phyloP scores from a whole-genome alignment of 2,113 vertebrate genomes.

The Cavia aperea region DNA sequence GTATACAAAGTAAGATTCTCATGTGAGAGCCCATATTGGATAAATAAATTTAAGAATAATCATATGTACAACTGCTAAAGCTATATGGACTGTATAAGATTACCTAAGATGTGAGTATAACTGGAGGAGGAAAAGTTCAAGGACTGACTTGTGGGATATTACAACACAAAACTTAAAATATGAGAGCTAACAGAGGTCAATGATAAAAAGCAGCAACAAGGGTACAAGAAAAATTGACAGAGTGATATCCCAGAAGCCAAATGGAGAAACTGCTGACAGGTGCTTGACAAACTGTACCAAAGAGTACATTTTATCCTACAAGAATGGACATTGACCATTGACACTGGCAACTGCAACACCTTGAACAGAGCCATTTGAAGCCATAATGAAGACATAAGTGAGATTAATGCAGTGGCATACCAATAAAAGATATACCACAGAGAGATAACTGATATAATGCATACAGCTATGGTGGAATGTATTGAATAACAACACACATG shows the following conservation, averaged over 20 bases:
- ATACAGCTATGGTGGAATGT: neutral
- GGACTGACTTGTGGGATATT: neutral
- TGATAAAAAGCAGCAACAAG: neutral
- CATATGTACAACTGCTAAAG: neutral
- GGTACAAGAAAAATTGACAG: neutral
- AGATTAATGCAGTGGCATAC: neutral
- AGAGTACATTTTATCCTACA: neutral
- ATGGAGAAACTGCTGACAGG: neutral
- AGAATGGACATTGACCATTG: neutral
- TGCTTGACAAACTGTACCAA: neutral
- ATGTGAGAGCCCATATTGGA: neutral
- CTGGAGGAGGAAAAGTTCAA: neutral
- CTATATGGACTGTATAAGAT: neutral
- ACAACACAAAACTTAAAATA: neutral
- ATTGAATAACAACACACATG: neutral
- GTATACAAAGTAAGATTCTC: neutral
- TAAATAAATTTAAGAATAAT: neutral
- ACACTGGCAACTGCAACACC: neutral
- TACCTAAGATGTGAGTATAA: neutral
- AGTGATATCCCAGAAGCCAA: neutral
- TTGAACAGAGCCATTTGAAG: neutral
- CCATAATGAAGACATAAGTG: neutral
- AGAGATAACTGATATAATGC: neutral
- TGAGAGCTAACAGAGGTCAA: neutral
- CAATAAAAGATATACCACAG: neutral